These are phyloP conservation scores for Spilarctia lutea DNA, from an alignment of 2,888 invertebrate species.

Conservation along the genomic window DNA sequence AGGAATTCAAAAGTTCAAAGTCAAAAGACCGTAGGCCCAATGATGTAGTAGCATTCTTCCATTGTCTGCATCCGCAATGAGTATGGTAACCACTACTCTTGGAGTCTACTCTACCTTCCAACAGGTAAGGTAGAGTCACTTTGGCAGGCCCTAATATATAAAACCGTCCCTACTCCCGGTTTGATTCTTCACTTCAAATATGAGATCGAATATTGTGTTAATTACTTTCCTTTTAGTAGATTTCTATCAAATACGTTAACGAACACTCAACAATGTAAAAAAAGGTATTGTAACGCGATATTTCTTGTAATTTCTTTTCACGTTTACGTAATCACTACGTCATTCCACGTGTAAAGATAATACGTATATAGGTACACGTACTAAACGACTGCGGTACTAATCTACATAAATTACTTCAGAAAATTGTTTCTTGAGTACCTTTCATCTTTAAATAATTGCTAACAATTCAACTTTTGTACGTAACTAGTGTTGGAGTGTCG, in stretches of 20 bases:
- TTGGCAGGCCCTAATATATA: too few relatives aligned
- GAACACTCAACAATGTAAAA: not conserved
- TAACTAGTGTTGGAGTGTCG: not conserved
- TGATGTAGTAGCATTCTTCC: too few relatives aligned
- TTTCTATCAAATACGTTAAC: not conserved
- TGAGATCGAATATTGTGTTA: not conserved
- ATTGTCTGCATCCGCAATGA: too few relatives aligned
- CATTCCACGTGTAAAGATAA: constrained; percentile 17
- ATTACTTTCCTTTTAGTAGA: not conserved
- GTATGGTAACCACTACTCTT: too few relatives aligned
- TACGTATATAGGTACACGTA: not conserved
- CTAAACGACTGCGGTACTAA: constrained; percentile 4
- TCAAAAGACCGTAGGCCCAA: too few relatives aligned
- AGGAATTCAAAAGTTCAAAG: too few relatives aligned
- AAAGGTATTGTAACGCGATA: constrained; percentile 2
- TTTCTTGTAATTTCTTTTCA: constrained; percentile 6
- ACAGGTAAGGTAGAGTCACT: too few relatives aligned
- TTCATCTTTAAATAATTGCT: not conserved
- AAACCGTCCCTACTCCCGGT: not conserved
- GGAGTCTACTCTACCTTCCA: too few relatives aligned
- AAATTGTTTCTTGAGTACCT: not conserved
- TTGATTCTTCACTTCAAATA: not conserved
- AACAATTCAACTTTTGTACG: constrained; percentile 1
- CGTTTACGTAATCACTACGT: constrained; percentile 15
- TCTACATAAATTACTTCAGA: constrained; percentile 2